A percentile compares a stretch with the other conserved stretches of the same genome.
Conservation (phyloP, 2,113 vertebrate genomes). For the Cynoglossus semilaevis region DNA sequence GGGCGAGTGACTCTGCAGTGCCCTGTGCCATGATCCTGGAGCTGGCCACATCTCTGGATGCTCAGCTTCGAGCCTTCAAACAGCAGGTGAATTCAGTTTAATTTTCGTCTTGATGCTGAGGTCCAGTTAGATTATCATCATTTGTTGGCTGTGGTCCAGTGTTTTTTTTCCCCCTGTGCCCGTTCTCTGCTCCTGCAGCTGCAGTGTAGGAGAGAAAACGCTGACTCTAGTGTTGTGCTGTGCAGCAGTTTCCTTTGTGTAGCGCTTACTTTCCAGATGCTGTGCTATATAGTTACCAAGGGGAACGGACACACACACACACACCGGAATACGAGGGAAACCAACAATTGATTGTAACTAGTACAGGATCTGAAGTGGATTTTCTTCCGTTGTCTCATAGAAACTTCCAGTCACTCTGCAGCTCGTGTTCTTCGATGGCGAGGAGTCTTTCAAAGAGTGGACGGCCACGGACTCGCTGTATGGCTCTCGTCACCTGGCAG, state of each 20-base stretch:
- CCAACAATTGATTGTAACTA: slow-evolving; percentile 2
- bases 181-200: slow-evolving; percentile 23
- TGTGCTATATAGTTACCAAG: slow-evolving; percentile 25
- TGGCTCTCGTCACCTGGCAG: slow-evolving; percentile 85
- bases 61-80: slow-evolving; percentile 72
- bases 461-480: slow-evolving; percentile 85
- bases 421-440: slow-evolving; percentile 88
- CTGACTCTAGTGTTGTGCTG: slow-evolving; percentile 43
- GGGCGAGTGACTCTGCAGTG: slow-evolving; percentile 87
- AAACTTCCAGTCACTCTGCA: slow-evolving; percentile 78
- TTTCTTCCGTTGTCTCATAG: slow-evolving; percentile 40
- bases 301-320: slow-evolving; percentile 4
- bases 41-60: slow-evolving; percentile 79
- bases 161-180: slow-evolving; percentile 1
- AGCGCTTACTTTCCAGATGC: slow-evolving; percentile 36
- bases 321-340: too few relatives aligned
- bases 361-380: slow-evolving; percentile 8
- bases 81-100: slow-evolving; percentile 68
- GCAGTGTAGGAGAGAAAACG: slow-evolving; percentile 46
- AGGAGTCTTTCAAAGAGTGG: slow-evolving; percentile 87
- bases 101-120: background rate
- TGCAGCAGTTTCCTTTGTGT: slow-evolving; percentile 42
- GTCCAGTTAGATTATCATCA: slow-evolving; percentile 2
- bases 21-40: slow-evolving; percentile 86
- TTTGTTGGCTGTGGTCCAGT: background rate